Conservation (phyloP, 2,888 invertebrate species). For the Synergus laeviventris region DNA sequence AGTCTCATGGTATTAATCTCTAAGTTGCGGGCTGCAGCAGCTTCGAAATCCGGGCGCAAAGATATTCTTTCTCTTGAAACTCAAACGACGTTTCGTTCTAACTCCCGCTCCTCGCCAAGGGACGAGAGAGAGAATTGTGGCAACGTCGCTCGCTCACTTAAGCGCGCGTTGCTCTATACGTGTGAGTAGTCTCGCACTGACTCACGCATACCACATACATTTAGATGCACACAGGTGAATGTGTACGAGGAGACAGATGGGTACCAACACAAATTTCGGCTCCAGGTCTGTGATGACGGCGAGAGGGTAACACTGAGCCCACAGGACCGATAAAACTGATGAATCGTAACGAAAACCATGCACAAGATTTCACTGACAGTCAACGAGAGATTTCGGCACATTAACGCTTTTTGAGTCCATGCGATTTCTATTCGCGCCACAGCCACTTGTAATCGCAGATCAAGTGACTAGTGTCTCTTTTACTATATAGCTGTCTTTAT, state of each 20-base stretch:
- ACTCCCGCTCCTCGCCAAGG: conserved; percentile 32
- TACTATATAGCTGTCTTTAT: conserved; percentile 5
- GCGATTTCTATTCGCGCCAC: background rate
- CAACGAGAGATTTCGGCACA: background rate
- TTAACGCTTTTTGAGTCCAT: background rate
- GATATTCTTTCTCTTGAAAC: conserved; percentile 32
- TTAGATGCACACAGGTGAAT: conserved; percentile 26
- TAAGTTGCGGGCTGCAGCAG: conserved; percentile 15
- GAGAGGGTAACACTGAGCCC: conserved; percentile 35
- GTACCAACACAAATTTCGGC: conserved; percentile 27
- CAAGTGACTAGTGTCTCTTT: conserved; percentile 33
- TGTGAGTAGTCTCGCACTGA: conserved; percentile 21
- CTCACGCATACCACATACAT: conserved; percentile 29
- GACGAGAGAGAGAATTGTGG: conserved; percentile 37
- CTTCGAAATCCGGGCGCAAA: conserved; percentile 26
- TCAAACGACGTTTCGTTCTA: conserved; percentile 30
- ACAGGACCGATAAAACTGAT: conserved; percentile 28
- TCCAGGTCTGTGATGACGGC: conserved; percentile 31
- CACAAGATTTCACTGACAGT: conserved; percentile 20
- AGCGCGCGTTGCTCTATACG: conserved; percentile 38
- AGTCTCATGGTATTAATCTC: conserved; percentile 32
- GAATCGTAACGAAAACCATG: conserved; percentile 6
- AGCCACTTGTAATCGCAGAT: background rate
- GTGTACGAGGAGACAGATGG: conserved; percentile 38
- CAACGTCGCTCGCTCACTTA: conserved; percentile 40